Evolutionary conservation across 2,113 vertebrate species (phyloP), one percentile per base, ranked within the genome.

Genomic region (Lamprologus tigripictilis): DNA sequence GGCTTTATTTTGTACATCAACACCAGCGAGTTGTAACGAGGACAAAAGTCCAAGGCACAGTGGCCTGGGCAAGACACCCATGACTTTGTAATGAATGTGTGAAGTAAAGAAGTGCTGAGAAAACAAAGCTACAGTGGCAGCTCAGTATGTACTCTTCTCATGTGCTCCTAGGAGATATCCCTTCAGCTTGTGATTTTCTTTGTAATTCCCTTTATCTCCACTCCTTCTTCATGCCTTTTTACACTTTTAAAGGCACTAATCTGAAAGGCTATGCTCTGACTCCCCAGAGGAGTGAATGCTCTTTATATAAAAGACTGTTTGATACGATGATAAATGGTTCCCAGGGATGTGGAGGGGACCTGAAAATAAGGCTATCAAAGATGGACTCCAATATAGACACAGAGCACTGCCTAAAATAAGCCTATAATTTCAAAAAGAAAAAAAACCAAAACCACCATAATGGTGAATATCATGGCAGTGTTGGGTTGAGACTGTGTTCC

Each of bases 151-250:
- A 4, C 17, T 76, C 79, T 55, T 76, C 76, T 54, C 42, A 31
- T 42, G 23, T 14, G 4, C 61, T 80, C 54, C 85, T 76, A 11
- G 55, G 58, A 17, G 82, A 84, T 51, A 82, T 61, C 73, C 51
- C 84, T 79, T 84, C 63, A 86, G 13, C 85, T 85, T 81, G 61
- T 40, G 28, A 33, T 10, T 83, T 85, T 91, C 82, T 90, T 88
- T 86, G 66, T 79, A 82, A 55, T 10, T 7, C 4, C 17, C 7
- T 28, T 54, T 78, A 17, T 87, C 78, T 71, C 37, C 57, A 37
- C 37, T 85, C 71, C 45, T 71, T 78, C 58, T 19, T 73, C 31
- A 4, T 45, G 76, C 8, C 53, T 76, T 3, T 51, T 86, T 13
- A 21, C 21, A 53, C 2, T 12, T 78, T 83, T 78, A 51, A 35